phyloP scores from a whole-genome alignment of 2,888 invertebrate species.

The Eupelmus urozonus region DNA sequence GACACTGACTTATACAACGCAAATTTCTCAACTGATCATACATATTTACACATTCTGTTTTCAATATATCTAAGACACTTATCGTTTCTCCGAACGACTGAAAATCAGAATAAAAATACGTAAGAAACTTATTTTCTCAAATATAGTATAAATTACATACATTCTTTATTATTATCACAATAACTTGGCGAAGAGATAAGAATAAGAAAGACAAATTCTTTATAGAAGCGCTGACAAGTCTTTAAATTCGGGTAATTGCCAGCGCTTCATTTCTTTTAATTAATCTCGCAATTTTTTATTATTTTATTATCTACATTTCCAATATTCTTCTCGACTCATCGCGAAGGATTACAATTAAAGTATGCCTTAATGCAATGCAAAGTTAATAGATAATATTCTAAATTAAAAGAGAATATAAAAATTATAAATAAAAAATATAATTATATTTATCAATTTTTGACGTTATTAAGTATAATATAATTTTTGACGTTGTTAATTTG shows the following conservation, averaged over 20 bases:
- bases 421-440: too few species aligned
- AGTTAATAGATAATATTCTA: too few species aligned
- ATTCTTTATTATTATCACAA: constrained; percentile 51
- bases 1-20: background rate
- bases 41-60: constrained; percentile 28
- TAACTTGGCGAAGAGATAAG: constrained; percentile 40
- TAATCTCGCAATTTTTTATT: background rate
- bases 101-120: constrained; percentile 16
- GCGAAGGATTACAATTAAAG: constrained; percentile 8
- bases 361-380: too few species aligned
- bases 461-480: too few species aligned
- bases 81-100: background rate
- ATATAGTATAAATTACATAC: constrained; percentile 13
- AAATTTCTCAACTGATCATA: background rate
- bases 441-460: too few species aligned
- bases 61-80: background rate
- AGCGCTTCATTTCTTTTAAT: background rate
- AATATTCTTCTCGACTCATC: constrained; percentile 12
- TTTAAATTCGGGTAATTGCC: background rate
- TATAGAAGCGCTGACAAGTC: background rate
- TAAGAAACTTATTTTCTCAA: constrained; percentile 18
- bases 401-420: too few species aligned
- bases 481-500: too few species aligned
- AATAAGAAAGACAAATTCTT: constrained; percentile 29
- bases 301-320: background rate